Conservation (phyloP, 2,888 invertebrate species). For the Caenorhabditis sp. region DNA sequence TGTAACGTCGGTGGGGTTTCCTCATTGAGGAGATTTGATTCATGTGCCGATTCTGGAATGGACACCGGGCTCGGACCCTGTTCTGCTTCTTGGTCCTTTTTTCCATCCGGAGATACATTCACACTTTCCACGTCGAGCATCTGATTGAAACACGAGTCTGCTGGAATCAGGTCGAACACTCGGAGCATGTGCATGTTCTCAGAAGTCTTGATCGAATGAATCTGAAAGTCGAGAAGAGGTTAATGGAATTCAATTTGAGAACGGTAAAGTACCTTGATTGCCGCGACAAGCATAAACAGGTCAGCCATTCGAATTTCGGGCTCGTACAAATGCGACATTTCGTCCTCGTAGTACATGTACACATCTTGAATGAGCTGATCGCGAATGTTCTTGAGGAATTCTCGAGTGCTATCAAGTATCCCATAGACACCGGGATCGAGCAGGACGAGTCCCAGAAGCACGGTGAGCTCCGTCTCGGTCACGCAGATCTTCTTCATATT, state of each 20-base stretch:
- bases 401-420: conserved; percentile 51
- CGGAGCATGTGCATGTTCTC: conserved; percentile 76
- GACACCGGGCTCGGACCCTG: conserved; percentile 26
- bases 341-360: conserved; percentile 65
- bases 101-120: conserved; percentile 19
- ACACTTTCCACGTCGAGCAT: conserved; percentile 62
- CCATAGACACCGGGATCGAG: conserved; percentile 52
- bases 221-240: conserved; percentile 44
- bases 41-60: conserved; percentile 21
- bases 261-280: conserved; percentile 68
- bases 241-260: neutral
- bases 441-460: conserved; percentile 68
- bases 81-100: conserved; percentile 22
- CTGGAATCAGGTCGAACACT: conserved; percentile 71
- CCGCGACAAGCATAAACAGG: conserved; percentile 67
- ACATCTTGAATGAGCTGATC: conserved; percentile 69
- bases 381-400: conserved; percentile 57
- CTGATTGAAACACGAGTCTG: conserved; percentile 70
- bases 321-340: conserved; percentile 46
- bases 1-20: conserved; percentile 21
- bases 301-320: conserved; percentile 73
- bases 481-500: conserved; percentile 68
- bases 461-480: conserved; percentile 69
- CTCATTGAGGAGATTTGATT: conserved; percentile 2
- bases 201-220: conserved; percentile 63